These are phyloP conservation scores for Macrophya annulata DNA, from an alignment of 2,888 invertebrate species.

Conservation along the genomic window DNA sequence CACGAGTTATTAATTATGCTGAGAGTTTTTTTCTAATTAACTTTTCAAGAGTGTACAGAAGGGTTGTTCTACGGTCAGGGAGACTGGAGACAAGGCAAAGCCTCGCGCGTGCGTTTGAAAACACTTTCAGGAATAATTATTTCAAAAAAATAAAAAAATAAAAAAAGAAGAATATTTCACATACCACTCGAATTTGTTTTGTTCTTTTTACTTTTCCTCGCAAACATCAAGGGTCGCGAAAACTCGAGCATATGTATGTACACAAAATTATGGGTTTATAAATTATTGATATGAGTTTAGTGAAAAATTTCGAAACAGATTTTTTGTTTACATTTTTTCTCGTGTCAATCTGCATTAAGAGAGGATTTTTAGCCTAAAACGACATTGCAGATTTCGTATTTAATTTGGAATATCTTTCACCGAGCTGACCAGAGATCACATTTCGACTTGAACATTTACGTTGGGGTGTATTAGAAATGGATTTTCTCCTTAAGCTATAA, in stretches of 20 bases:
- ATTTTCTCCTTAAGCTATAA: background rate
- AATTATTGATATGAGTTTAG: too few species aligned
- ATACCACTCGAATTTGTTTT: background rate
- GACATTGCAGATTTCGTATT: background rate
- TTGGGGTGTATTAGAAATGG: background rate
- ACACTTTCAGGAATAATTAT: background rate
- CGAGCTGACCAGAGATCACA: background rate
- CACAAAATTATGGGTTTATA: too few species aligned
- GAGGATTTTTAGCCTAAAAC: background rate
- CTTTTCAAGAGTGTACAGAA: constrained; percentile 13
- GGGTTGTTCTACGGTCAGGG: background rate
- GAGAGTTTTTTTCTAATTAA: constrained; percentile 25
- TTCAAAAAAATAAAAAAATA: background rate
- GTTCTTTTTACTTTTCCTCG: background rate
- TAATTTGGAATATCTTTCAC: background rate
- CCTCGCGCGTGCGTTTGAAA: background rate
- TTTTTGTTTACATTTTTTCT: too few species aligned
- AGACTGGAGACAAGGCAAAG: background rate
- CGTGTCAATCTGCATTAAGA: background rate
- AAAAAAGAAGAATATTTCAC: background rate
- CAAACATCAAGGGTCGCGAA: background rate
- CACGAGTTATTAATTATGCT: constrained; percentile 33
- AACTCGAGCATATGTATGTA: background rate
- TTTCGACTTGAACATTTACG: background rate
- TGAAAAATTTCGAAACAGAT: too few species aligned